Conservation (phyloP, 1,140 invertebrate species). For the Dendrolimus kikuchii region DNA sequence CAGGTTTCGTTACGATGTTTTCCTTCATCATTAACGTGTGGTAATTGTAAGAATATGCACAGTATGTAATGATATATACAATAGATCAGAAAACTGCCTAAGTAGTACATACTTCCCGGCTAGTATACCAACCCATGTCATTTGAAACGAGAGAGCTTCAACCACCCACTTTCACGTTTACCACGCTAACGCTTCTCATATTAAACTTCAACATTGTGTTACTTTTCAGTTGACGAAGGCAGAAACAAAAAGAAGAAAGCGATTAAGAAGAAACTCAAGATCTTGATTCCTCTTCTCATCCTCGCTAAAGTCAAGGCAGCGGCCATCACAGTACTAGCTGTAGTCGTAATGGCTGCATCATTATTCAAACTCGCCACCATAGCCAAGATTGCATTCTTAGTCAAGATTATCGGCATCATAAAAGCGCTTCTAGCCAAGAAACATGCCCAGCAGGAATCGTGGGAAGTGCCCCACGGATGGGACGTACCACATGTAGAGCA, state of each 20-base stretch:
- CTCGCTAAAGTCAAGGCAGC: conserved; percentile 51
- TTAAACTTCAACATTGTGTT: neutral
- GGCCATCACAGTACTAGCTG: conserved; percentile 33
- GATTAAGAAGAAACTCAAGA: conserved; percentile 57
- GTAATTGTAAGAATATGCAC: no score
- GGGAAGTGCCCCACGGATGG: conserved; percentile 78
- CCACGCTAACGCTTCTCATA: neutral
- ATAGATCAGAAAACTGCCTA: no score
- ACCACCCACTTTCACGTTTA: no score
- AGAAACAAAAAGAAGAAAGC: conserved; percentile 63
- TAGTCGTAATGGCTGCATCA: conserved; percentile 54
- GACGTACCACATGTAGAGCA: conserved; percentile 74
- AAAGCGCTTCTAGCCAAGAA: conserved; percentile 78
- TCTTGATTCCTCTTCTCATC: conserved; percentile 50
- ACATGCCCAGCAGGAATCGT: conserved; percentile 77
- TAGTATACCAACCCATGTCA: no score
- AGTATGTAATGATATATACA: no score
- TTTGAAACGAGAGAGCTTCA: no score
- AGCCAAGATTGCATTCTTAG: conserved; percentile 58
- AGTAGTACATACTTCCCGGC: no score
- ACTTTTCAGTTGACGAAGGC: conserved; percentile 41
- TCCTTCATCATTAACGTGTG: no score
- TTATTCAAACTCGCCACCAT: conserved; percentile 54
- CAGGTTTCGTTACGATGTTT: no score
- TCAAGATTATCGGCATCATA: conserved; percentile 49